A percentile compares a stretch with the other conserved stretches of the same genome.
phyloP scores from a whole-genome alignment of 2,113 vertebrate species.

The Pollachius pollachius region DNA sequence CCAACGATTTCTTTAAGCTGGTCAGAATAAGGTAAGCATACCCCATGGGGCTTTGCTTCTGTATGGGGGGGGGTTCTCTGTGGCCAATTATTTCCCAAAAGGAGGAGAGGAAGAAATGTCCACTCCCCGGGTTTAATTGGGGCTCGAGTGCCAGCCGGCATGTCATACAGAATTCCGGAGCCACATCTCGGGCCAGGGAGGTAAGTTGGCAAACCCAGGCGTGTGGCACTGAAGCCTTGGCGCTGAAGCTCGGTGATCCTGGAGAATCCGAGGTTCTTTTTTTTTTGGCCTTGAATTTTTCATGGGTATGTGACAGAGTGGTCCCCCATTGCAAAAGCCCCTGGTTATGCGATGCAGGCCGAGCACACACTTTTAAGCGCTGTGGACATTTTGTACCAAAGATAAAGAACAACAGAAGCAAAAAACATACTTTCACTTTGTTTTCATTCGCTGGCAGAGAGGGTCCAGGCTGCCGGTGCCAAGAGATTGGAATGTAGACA shows the following conservation, averaged over 20 bases:
- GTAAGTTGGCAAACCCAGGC: neutral
- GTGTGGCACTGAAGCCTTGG: neutral
- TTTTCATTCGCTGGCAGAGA: conserved; percentile 43
- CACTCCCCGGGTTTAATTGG: neutral
- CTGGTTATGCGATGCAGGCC: conserved; percentile 58
- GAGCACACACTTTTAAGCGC: conserved; percentile 53
- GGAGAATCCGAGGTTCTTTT: conserved; percentile 20
- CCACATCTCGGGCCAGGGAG: conserved; percentile 13
- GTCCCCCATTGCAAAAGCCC: conserved; percentile 60
- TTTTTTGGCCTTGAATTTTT: conserved; percentile 21
- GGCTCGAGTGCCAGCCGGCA: neutral
- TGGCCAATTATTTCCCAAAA: conserved; percentile 17
- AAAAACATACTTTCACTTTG: conserved; percentile 48
- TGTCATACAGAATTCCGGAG: conserved; percentile 4
- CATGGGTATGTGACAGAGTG: conserved; percentile 42
- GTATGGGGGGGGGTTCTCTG: conserved; percentile 55
- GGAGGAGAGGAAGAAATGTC: neutral
- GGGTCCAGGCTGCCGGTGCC: conserved; percentile 65
- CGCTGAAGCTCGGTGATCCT: neutral
- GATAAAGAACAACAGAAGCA: conserved; percentile 46
- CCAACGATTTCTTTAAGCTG: conserved; percentile 33
- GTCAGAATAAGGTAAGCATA: conserved; percentile 50
- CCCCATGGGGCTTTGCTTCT: conserved; percentile 58
- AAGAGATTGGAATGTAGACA: conserved; percentile 7
- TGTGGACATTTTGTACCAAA: conserved; percentile 50